Evolutionary conservation across 1,140 invertebrate genomes (phyloP).

Genomic region (Ips typographus): DNA sequence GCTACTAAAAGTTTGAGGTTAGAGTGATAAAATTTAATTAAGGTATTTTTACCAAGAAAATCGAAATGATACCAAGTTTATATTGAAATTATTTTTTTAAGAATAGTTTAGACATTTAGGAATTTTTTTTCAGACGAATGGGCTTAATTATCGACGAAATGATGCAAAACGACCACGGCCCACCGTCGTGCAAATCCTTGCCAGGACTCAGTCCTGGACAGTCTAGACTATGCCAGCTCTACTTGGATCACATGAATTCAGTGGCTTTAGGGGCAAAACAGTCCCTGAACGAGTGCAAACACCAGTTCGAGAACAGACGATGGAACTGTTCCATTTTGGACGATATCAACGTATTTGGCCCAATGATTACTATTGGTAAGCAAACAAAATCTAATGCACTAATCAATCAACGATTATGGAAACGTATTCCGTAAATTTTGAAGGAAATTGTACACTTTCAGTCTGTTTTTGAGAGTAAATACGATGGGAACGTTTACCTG

Average conservation of each 20-base stretch:
- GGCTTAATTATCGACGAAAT: constrained; percentile 48
- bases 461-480: too few relatives aligned
- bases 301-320: constrained; percentile 74
- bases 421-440: too few relatives aligned
- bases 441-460: too few relatives aligned
- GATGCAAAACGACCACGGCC: constrained; percentile 45
- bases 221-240: constrained; percentile 72
- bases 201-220: constrained; percentile 68
- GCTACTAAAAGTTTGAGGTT: too few relatives aligned
- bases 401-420: too few relatives aligned
- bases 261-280: constrained; percentile 68
- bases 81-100: background rate
- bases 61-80: too few relatives aligned
- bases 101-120: background rate
- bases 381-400: too few relatives aligned
- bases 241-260: constrained; percentile 76
- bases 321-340: constrained; percentile 83
- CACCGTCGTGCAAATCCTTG: constrained; percentile 43
- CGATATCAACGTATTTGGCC: constrained; percentile 82
- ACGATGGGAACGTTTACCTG: too few relatives aligned
- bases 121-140: constrained; percentile 45
- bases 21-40: too few relatives aligned
- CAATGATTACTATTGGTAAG: constrained; percentile 81
- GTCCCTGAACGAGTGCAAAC: constrained; percentile 75
- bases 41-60: too few relatives aligned